phyloP scores from a whole-genome alignment of 2,797 vertebrate species.

The Toxotes lorentzi region DNA sequence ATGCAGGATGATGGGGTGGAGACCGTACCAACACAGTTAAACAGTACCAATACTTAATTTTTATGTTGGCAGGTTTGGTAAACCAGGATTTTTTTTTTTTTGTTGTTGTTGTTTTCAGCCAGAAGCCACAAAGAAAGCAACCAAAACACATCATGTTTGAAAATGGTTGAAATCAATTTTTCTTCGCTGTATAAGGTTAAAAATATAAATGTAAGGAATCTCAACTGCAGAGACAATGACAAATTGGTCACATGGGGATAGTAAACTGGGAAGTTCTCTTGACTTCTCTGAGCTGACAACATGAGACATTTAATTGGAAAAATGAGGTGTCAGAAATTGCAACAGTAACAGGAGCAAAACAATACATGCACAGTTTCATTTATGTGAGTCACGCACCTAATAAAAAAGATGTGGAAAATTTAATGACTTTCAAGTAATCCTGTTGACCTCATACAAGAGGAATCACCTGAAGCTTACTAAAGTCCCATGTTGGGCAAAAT shows the following conservation, averaged over 20 bases:
- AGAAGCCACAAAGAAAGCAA: conserved; percentile 22
- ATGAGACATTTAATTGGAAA: conserved; percentile 36
- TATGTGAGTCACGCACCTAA: conserved; percentile 56
- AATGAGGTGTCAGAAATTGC: conserved; percentile 48
- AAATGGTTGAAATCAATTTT: not conserved
- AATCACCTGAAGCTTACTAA: conserved; percentile 41
- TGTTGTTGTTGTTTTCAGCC: not conserved
- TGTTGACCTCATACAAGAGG: conserved; percentile 27
- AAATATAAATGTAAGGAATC: not conserved
- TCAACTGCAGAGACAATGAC: not conserved
- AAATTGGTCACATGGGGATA: not conserved
- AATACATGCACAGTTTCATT: conserved; percentile 51
- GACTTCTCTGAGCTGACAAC: conserved; percentile 10
- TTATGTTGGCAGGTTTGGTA: conserved; percentile 24
- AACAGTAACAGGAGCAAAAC: conserved; percentile 51
- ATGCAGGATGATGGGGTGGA: conserved; percentile 11
- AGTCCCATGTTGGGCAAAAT: conserved; percentile 13
- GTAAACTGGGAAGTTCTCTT: not conserved
- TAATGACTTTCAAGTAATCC: conserved; percentile 49
- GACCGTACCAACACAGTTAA: not conserved
- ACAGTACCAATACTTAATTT: conserved; percentile 10
- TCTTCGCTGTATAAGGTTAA: not conserved
- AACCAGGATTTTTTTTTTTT: not conserved
- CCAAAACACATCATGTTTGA: not conserved
- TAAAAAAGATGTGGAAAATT: conserved; percentile 58